phyloP scores from a whole-genome alignment of 2,113 vertebrate genomes.

The Chroicocephalus ridibundus region DNA sequence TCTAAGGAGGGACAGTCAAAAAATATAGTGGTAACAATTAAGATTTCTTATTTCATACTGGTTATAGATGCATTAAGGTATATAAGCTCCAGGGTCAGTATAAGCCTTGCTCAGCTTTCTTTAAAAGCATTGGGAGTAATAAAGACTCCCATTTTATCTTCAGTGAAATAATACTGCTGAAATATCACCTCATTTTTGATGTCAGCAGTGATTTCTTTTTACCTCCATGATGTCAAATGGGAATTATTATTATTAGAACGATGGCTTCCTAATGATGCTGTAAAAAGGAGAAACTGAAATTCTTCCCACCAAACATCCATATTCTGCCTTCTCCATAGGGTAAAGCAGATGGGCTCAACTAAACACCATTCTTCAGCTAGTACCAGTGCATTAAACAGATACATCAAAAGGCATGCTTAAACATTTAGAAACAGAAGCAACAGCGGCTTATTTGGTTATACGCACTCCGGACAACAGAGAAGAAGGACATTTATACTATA shows the following conservation, averaged over 20 bases:
- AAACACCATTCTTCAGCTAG: background rate
- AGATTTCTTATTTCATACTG: conserved; percentile 55
- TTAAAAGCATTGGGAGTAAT: conserved; percentile 73
- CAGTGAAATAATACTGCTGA: conserved; percentile 72
- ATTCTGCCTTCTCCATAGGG: background rate
- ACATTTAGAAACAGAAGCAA: conserved; percentile 15
- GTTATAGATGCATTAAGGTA: conserved; percentile 51
- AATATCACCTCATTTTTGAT: conserved; percentile 78
- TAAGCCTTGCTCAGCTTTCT: conserved; percentile 73
- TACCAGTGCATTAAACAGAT: conserved; percentile 23
- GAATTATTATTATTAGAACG: conserved; percentile 75
- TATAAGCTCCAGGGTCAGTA: conserved; percentile 65
- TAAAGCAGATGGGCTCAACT: background rate
- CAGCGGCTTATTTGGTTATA: background rate
- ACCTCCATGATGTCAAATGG: conserved; percentile 70
- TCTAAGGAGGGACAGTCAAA: background rate
- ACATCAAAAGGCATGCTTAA: conserved; percentile 45
- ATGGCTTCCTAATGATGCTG: conserved; percentile 68
- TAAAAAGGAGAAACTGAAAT: conserved; percentile 53
- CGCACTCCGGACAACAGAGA: background rate
- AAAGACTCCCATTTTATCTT: conserved; percentile 75
- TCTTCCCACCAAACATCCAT: conserved; percentile 46
- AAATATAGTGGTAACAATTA: conserved; percentile 49
- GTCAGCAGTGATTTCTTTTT: conserved; percentile 75
- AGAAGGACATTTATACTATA: background rate